Percentiles rank a stretch among this genome's conserved stretches.
Evolutionary conservation across 2,888 invertebrate species (phyloP).

Genomic region (Drosophila putrida): DNA sequence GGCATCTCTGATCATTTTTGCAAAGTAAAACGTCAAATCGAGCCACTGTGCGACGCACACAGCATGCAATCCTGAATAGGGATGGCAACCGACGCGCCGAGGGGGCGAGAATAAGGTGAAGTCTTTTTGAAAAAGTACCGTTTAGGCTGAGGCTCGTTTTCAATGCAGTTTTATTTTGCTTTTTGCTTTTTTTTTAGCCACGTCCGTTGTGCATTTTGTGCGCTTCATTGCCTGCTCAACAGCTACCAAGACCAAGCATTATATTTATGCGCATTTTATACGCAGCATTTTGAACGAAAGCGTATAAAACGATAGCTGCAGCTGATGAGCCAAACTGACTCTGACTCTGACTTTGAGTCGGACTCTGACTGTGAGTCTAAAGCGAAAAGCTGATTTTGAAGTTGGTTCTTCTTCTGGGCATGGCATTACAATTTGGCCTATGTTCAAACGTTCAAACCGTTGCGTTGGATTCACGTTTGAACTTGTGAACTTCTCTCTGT

Average conservation of each 20-base stretch:
- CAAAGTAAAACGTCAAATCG: no score
- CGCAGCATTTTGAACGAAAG: slow-evolving; percentile 61
- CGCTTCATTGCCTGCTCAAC: slow-evolving; percentile 30
- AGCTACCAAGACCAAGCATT: slow-evolving; percentile 43
- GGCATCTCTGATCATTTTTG: no score
- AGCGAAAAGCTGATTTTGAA: neutral
- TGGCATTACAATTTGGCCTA: slow-evolving; percentile 48
- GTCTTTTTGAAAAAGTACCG: slow-evolving; percentile 61
- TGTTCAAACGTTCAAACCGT: no score
- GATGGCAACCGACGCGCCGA: slow-evolving; percentile 15
- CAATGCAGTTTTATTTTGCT: slow-evolving; percentile 22
- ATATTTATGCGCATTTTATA: slow-evolving; percentile 77
- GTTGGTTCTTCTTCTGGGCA: slow-evolving; percentile 23
- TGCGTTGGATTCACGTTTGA: slow-evolving; percentile 49
- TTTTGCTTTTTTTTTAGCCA: slow-evolving; percentile 39
- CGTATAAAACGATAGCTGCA: neutral
- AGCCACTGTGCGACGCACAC: slow-evolving; percentile 10
- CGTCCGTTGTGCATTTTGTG: slow-evolving; percentile 36
- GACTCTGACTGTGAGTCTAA: no score
- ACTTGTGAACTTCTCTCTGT: slow-evolving; percentile 67
- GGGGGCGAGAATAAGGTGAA: neutral
- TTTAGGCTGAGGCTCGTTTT: slow-evolving; percentile 52
- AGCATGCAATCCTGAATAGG: slow-evolving; percentile 49
- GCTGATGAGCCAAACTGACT: no score
- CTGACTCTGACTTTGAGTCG: no score